Conservation (phyloP, 2,113 vertebrate species). For the Potamarius usumacintae region DNA sequence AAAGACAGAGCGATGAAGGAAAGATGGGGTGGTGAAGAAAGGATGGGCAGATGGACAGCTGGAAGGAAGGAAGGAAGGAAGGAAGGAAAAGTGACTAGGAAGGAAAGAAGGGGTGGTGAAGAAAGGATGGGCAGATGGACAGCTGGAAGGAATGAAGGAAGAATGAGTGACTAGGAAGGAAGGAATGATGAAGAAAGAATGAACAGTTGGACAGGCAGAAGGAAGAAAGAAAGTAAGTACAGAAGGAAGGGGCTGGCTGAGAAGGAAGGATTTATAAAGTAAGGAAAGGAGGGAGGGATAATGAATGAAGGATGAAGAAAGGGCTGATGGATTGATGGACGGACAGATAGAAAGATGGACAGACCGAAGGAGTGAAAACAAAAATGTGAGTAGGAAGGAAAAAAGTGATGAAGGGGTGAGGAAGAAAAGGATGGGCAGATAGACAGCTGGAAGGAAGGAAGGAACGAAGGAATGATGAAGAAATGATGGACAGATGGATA, state of each 20-base stretch:
- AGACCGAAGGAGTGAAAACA: background rate
- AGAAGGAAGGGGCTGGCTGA: too few relatives aligned
- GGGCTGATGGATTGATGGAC: too few relatives aligned
- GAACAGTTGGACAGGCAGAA: background rate
- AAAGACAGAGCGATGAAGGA: background rate
- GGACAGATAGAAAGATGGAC: background rate
- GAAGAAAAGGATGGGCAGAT: too few relatives aligned
- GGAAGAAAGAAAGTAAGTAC: too few relatives aligned
- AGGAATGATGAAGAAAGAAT: background rate
- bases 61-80: too few relatives aligned
- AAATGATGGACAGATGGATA: background rate
- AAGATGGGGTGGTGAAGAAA: background rate
- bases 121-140: too few relatives aligned
- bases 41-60: background rate
- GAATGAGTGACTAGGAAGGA: background rate
- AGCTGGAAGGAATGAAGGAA: background rate
- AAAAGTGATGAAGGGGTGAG: background rate
- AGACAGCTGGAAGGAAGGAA: too few relatives aligned
- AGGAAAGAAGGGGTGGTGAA: background rate
- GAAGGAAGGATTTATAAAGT: too few relatives aligned
- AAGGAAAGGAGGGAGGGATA: background rate
- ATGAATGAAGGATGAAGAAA: too few relatives aligned
- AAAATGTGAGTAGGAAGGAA: background rate
- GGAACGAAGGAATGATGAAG: background rate
- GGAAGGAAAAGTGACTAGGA: too few relatives aligned